These are phyloP conservation scores for Erithacus rubecula DNA, from an alignment of 2,797 vertebrate species.

Conservation along the genomic window DNA sequence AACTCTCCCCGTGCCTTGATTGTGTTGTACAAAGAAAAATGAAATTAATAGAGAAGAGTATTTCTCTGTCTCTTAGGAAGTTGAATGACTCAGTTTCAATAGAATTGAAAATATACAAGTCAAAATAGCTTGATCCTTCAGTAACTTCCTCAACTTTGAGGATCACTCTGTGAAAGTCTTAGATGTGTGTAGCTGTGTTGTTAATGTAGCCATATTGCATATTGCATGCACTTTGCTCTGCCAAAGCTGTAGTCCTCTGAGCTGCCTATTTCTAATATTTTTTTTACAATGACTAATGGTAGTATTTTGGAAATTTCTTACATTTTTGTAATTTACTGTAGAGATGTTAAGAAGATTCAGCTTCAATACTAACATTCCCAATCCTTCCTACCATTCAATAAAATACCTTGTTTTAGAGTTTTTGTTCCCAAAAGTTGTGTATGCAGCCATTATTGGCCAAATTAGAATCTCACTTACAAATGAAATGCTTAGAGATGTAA, in stretches of 20 bases:
- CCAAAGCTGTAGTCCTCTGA: background rate
- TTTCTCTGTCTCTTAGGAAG: background rate
- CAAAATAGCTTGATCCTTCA: background rate
- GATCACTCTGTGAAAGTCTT: rapidly evolving
- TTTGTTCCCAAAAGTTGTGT: background rate
- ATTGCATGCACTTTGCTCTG: background rate
- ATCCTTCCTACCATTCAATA: background rate
- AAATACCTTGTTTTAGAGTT: background rate
- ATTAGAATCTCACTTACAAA: background rate
- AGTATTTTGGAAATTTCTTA: background rate
- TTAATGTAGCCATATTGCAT: background rate
- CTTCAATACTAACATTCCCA: background rate
- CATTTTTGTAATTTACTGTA: background rate
- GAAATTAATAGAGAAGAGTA: background rate
- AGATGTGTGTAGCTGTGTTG: background rate
- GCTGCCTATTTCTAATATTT: background rate
- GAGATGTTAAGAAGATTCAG: background rate
- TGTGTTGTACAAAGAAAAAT: background rate
- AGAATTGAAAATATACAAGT: background rate
- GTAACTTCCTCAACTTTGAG: background rate
- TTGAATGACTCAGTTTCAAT: background rate
- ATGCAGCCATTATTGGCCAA: background rate
- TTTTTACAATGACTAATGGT: background rate
- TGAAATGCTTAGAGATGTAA: background rate
- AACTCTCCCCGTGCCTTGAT: background rate